Evolutionary conservation across 2,797 vertebrate genomes (phyloP).

Genomic region (Mastacembelus armatus): DNA sequence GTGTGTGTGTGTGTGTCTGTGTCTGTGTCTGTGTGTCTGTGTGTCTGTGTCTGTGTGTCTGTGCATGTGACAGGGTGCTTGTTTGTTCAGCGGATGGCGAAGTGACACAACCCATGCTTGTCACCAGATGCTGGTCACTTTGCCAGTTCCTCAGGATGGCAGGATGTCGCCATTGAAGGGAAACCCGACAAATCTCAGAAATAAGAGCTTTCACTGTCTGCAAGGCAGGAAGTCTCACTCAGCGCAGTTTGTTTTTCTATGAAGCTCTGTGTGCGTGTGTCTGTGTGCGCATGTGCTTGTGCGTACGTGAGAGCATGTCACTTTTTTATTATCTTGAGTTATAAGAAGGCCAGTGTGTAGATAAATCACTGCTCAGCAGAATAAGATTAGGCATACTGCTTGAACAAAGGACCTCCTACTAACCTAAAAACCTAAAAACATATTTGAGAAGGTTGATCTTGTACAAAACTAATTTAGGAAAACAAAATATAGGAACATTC

Average conservation of each 20-base stretch:
- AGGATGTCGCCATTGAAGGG: constrained; percentile 62
- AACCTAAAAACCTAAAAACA: too few relatives aligned
- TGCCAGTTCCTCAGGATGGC: constrained; percentile 64
- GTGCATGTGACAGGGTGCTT: constrained; percentile 18
- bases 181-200: constrained; percentile 52
- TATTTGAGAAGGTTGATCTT: constrained; percentile 32
- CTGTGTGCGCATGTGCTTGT: constrained; percentile 44
- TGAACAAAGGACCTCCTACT: constrained; percentile 51
- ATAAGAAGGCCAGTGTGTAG: constrained; percentile 52
- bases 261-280: constrained; percentile 25
- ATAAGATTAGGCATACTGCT: constrained; percentile 63
- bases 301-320: constrained; percentile 59
- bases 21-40: constrained; percentile 31
- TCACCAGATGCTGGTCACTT: constrained; percentile 69
- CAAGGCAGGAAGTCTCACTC: constrained; percentile 76
- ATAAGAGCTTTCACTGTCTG: constrained; percentile 68
- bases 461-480: constrained; percentile 33
- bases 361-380: constrained; percentile 58
- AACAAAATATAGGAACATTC: constrained; percentile 11
- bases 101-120: constrained; percentile 55
- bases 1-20: constrained; percentile 24
- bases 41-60: constrained; percentile 31
- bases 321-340: constrained; percentile 62
- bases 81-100: constrained; percentile 55
- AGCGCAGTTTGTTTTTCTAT: constrained; percentile 65